Base-by-base conservation (phyloP, 2,113 vertebrate genomes). In the Pelecanoides urinatrix region DNA sequence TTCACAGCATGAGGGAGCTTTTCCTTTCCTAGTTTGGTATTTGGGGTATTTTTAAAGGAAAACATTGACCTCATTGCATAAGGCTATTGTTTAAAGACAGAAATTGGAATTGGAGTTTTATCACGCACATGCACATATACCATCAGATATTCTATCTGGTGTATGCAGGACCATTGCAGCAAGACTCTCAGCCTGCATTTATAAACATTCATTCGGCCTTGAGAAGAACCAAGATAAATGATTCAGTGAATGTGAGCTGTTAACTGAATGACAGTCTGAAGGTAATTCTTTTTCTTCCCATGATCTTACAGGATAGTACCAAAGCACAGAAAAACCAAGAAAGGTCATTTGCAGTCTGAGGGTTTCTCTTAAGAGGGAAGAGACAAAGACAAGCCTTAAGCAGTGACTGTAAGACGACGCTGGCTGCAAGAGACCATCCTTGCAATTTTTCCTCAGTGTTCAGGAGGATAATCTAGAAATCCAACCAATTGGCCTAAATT, bases 401-500 rank as follows among this genome's bases (percentile, higher is more conserved):
- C 88, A 73, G 67, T 0, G 5, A 45, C 16, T 68, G 56, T 5
- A 63, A 38, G 68, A 45, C 55, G 62, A 65, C 36, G 52, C 20
- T 85, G 79, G 19, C 75, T 85, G 74, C 73, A 67, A 71, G 44
- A 45, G n/a, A 45, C 16, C 61, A 55, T 42, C 59, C 76, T 67
- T 55, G 77, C 89, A 94, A 65, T 42, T 83, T 52, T 88, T 77
- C 55, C 76, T 94, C n/a, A 66, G 62, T 26, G 15, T 49, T 56
- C 22, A 2, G 44, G 71, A 44, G 56, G 47, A 47, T 20, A 38
- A 96, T 25, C 70, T 52, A 94, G 81, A 93, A 94, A 95, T 62
- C 83, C 92, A 94, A 44, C 56, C 82, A 47, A 92, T 3, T 87
- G 91, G 86, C 94, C 86, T 92, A 30, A 95, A 86, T 30, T 18